Conservation (phyloP, 2,113 vertebrate species). For the Rhipidura dahli region DNA sequence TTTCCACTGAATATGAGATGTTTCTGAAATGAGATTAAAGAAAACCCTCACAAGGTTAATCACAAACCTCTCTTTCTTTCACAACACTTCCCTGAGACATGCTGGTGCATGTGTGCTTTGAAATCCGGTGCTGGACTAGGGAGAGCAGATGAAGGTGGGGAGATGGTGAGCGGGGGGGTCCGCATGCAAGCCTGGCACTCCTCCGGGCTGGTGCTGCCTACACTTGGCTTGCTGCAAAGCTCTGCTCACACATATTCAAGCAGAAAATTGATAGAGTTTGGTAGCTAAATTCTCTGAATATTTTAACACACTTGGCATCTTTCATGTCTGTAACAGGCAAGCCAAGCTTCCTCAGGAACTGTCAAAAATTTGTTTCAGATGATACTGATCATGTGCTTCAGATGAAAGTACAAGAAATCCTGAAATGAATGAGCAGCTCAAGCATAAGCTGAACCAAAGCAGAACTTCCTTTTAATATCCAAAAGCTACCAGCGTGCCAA, state of each 20-base stretch:
- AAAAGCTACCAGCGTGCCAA: neutral
- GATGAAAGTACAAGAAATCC: conserved; percentile 15
- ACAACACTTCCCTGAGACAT: neutral
- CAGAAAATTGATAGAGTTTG: neutral
- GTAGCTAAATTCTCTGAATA: neutral
- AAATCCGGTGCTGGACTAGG: neutral
- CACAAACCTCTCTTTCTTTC: neutral
- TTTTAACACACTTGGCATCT: neutral
- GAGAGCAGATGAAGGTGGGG: neutral
- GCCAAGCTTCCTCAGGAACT: neutral
- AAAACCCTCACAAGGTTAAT: neutral
- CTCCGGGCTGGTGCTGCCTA: neutral
- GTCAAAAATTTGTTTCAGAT: neutral
- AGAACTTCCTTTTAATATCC: neutral
- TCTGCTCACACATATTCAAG: neutral
- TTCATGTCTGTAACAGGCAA: neutral
- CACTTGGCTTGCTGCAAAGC: neutral
- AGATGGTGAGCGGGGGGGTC: neutral
- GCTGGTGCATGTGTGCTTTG: neutral
- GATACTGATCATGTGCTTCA: neutral
- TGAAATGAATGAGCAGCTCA: neutral
- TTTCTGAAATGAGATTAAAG: neutral
- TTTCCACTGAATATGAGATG: neutral
- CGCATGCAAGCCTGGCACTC: neutral
- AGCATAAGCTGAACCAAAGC: neutral